Evolutionary conservation across 2,888 invertebrate species (phyloP).

Genomic region (Mimumesa dahlbomi): DNA sequence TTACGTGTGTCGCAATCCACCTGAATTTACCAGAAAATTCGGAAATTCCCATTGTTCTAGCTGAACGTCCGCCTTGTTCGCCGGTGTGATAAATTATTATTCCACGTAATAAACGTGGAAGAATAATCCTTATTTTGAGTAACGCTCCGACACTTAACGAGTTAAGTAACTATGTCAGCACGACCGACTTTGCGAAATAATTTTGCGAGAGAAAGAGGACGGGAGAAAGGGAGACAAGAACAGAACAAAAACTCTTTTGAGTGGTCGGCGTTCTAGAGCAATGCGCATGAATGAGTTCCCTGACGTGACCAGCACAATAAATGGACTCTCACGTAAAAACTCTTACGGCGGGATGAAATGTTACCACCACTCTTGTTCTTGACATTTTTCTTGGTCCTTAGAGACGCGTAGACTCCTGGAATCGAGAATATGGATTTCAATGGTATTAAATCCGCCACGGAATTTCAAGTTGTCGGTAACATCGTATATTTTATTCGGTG

Average conservation of each 20-base stretch:
- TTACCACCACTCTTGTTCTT: slow-evolving; percentile 16
- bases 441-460: not conserved
- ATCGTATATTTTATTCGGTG: too few species aligned
- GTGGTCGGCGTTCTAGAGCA: not conserved
- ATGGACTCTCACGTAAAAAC: slow-evolving; percentile 14
- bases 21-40: too few species aligned
- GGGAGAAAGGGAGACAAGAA: too few species aligned
- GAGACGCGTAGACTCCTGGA: slow-evolving; percentile 1
- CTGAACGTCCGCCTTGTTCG: slow-evolving; percentile 11
- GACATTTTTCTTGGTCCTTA: slow-evolving; percentile 25
- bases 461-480: too few species aligned
- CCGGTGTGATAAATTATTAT: too few species aligned
- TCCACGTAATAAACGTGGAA: too few species aligned
- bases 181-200: too few species aligned
- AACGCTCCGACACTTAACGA: too few species aligned
- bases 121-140: too few species aligned
- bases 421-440: not conserved
- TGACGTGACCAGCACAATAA: slow-evolving; percentile 38
- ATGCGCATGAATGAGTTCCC: slow-evolving; percentile 38
- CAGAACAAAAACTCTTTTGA: slow-evolving; percentile 34
- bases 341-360: slow-evolving; percentile 1
- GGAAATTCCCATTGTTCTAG: not conserved
- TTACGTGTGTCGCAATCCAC: too few species aligned
- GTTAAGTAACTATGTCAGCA: too few species aligned
- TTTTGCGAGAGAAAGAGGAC: too few species aligned